Conservation (phyloP, 2,113 vertebrate species). For the Pteronura brasiliensis region DNA sequence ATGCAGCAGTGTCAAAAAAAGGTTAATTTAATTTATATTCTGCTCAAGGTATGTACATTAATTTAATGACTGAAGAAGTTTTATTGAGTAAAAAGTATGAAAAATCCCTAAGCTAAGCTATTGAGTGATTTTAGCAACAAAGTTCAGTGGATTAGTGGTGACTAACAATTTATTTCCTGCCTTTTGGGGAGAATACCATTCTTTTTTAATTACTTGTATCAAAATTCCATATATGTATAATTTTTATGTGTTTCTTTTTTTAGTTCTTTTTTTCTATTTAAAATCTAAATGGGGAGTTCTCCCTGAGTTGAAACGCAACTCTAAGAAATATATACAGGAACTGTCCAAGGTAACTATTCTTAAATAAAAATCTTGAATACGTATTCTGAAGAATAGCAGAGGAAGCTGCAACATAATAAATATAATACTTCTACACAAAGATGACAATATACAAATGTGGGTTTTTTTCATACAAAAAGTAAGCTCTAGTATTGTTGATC, state of each 20-base stretch:
- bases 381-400: background rate
- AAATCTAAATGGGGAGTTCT: background rate
- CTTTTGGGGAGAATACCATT: slow-evolving; percentile 48
- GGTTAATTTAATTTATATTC: slow-evolving; percentile 58
- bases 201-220: slow-evolving; percentile 53
- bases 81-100: slow-evolving; percentile 51
- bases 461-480: background rate
- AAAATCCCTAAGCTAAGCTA: slow-evolving; percentile 49
- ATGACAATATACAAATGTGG: background rate
- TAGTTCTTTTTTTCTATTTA: slow-evolving; percentile 2
- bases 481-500: background rate
- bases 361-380: slow-evolving; percentile 37
- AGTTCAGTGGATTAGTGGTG: slow-evolving; percentile 36
- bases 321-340: background rate
- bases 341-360: background rate
- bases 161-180: slow-evolving; percentile 44
- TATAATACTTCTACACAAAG: background rate
- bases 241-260: background rate
- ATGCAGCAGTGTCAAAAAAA: slow-evolving; percentile 7
- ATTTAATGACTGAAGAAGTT: slow-evolving; percentile 63
- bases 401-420: background rate
- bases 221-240: slow-evolving; percentile 32
- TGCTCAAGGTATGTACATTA: slow-evolving; percentile 49
- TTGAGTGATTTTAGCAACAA: slow-evolving; percentile 46
- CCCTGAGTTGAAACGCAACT: background rate